Percentiles rank a stretch among this genome's conserved stretches.
phyloP scores from a whole-genome alignment of 92 coral and sea anemone species.

The Bergia puertoricense region DNA sequence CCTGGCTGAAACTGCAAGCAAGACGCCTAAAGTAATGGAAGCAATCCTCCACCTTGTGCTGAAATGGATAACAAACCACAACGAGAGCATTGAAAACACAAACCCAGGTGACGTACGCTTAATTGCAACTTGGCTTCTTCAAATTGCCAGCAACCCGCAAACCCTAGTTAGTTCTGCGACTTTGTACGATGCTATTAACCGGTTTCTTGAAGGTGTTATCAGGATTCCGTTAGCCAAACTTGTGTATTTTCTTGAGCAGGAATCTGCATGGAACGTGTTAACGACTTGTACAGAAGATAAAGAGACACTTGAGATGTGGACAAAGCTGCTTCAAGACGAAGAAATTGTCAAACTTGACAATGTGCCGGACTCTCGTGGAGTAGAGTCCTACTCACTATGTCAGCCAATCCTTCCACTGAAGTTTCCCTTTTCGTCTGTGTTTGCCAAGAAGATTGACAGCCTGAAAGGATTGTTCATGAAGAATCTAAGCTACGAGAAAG shows the following conservation, averaged over 20 bases:
- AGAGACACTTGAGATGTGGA: conserved; percentile 19
- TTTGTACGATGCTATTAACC: conserved; percentile 35
- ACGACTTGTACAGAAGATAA: background rate
- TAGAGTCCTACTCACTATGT: conserved; percentile 41
- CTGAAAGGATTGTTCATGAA: conserved; percentile 31
- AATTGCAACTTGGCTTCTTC: conserved; percentile 49
- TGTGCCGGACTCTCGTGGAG: conserved; percentile 55
- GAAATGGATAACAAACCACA: conserved; percentile 40
- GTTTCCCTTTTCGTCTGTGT: conserved; percentile 14
- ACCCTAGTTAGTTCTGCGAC: conserved; percentile 41
- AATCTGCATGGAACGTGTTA: conserved; percentile 21
- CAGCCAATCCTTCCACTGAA: conserved; percentile 29
- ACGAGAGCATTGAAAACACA: conserved; percentile 31
- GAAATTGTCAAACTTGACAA: conserved; percentile 49
- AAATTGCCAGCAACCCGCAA: conserved; percentile 49
- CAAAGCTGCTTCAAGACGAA: conserved; percentile 41
- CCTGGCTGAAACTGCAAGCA: background rate
- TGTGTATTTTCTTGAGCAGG: conserved; percentile 9
- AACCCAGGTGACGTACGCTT: background rate
- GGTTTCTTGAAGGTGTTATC: conserved; percentile 31
- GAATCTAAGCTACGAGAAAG: conserved; percentile 3
- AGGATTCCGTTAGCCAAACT: conserved; percentile 51
- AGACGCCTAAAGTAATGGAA: conserved; percentile 31
- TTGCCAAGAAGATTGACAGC: conserved; percentile 39
- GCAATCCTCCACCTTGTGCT: conserved; percentile 42